These are phyloP conservation scores for Erynnis tages DNA, from an alignment of 2,888 invertebrate genomes.

Conservation along the genomic window DNA sequence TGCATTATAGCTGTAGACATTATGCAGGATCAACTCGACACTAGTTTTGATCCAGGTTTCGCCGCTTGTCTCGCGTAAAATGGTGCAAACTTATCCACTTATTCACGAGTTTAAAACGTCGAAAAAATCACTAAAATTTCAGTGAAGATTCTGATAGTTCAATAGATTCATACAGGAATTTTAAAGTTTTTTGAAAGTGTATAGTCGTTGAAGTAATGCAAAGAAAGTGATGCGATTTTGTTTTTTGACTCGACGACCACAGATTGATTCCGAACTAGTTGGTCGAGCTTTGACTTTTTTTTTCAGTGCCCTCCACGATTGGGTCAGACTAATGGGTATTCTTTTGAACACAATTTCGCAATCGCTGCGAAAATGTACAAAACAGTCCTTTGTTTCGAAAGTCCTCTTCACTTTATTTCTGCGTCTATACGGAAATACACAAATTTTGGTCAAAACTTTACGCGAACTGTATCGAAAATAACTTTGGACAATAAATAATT, in stretches of 20 bases:
- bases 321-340: constrained; percentile 58
- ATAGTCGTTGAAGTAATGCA: constrained; percentile 56
- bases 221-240: constrained; percentile 72
- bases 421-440: constrained; percentile 81
- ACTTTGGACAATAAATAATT: constrained; percentile 61
- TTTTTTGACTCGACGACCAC: constrained; percentile 74
- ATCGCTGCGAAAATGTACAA: constrained; percentile 79
- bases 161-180: constrained; percentile 67
- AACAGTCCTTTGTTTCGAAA: constrained; percentile 80
- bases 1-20: constrained; percentile 92
- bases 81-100: constrained; percentile 72
- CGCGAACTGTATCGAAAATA: constrained; percentile 72
- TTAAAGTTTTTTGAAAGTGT: constrained; percentile 62
- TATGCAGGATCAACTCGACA: constrained; percentile 71
- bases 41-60: constrained; percentile 69
- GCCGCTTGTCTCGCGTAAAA: constrained; percentile 46
- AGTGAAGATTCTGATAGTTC: constrained; percentile 58
- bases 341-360: constrained; percentile 81
- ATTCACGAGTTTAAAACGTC: constrained; percentile 66
- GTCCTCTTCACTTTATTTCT: constrained; percentile 65
- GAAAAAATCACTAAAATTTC: constrained; percentile 73
- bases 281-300: constrained; percentile 62
- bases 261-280: constrained; percentile 74
- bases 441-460: constrained; percentile 73
- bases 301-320: constrained; percentile 56